phyloP scores from a whole-genome alignment of 2,113 vertebrate genomes.

The Oreochromis tanganicae region DNA sequence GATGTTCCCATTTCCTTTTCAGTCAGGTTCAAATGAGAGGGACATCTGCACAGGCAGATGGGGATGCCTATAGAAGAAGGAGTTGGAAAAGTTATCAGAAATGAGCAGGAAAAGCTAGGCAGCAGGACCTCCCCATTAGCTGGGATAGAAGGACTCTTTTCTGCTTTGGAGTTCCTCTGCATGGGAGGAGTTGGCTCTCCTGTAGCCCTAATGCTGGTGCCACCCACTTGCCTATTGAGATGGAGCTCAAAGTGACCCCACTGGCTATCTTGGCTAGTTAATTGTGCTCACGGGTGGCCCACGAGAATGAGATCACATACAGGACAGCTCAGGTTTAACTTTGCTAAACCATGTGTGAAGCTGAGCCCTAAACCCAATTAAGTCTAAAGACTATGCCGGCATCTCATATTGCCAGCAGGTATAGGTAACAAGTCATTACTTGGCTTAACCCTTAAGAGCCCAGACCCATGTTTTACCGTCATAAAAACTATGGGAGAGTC shows the following conservation, averaged over 20 bases:
- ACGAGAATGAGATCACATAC: conserved; percentile 14
- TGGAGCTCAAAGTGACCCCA: neutral
- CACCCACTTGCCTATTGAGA: neutral
- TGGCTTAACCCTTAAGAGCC: too few species aligned
- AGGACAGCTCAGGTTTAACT: conserved; percentile 20
- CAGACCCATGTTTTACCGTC: too few species aligned
- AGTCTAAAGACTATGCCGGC: neutral
- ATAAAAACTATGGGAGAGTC: too few species aligned
- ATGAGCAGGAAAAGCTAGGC: conserved; percentile 41
- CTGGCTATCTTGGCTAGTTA: neutral
- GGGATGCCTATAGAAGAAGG: conserved; percentile 44
- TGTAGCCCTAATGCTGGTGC: neutral
- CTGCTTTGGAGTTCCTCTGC: neutral
- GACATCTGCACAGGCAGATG: conserved; percentile 53
- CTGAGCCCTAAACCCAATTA: conserved; percentile 5
- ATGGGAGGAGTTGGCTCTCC: neutral
- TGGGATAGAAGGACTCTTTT: neutral
- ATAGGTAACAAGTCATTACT: neutral
- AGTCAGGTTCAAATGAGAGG: conserved; percentile 59
- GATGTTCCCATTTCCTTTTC: conserved; percentile 63
- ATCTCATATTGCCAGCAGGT: neutral
- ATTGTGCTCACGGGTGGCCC: conserved; percentile 11
- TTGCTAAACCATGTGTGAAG: conserved; percentile 23
- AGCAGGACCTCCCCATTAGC: conserved; percentile 31
- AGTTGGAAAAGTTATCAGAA: conserved; percentile 56